Base-by-base conservation (phyloP, 2,113 vertebrate genomes). In the Dolichotis patagonum region DNA sequence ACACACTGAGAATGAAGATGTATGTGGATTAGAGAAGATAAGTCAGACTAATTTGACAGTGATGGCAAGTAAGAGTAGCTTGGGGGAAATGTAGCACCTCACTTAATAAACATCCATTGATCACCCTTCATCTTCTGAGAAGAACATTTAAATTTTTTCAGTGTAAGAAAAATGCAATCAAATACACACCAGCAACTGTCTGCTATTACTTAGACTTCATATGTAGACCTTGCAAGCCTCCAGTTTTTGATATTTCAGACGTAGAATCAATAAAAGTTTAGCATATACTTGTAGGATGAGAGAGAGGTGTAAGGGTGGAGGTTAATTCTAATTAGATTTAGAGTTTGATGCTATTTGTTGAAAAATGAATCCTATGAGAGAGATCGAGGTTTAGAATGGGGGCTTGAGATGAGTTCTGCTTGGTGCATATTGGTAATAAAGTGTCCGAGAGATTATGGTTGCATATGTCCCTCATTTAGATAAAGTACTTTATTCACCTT, bases 161-260 rank as follows among this genome's bases (percentile, higher is more conserved):
- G 3, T 84, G 26, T 71, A 83, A 92, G 24, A 88, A 80, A 96
- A 91, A 4, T 6, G 1, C 20, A 88, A 28, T 88, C 11, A 92
- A 90, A 75, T 85, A 83, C 17, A 2, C 43, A 60, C 35, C 22
- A 73, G 10, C 17, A 88, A 63, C 30, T 95, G 13, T 30, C 24
- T 82, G 30, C 35, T 65, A 24, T 69, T 60, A 49, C 13, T 82
- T 77, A 67, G 3, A 19, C 38, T 80, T 87, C 38, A 41, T 7
- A 73, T 46, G 13, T 43, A 90, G 41, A 63, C 32, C 14, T 77
- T 73, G 8, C 26, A 13, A 73, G n/a, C 11, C 10, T 81, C 62
- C 6, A 30, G 26, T 52, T 73, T 96, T 87, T 89, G 38, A 69
- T 28, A 78, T 78, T 95, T 94, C 28, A 78, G 19, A 85, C 91